phyloP scores from a whole-genome alignment of 2,888 invertebrate species.

The Stegophylla sp. region DNA sequence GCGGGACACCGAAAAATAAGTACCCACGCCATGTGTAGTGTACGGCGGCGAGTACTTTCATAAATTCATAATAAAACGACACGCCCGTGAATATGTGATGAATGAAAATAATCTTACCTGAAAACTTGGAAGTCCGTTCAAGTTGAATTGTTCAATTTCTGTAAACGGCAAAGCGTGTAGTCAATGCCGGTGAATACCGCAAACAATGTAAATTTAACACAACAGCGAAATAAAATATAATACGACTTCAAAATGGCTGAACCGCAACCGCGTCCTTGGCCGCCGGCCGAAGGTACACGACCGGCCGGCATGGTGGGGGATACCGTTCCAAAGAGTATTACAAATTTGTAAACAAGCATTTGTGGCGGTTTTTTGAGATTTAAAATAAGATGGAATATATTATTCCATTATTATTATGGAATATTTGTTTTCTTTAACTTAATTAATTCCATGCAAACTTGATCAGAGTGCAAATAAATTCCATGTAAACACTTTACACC shows the following conservation, averaged over 20 bases:
- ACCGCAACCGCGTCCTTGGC: slow-evolving; percentile 54
- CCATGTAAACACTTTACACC: too few relatives aligned
- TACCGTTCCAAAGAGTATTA: slow-evolving; percentile 48
- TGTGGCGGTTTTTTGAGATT: slow-evolving; percentile 5
- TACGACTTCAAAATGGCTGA: slow-evolving; percentile 56
- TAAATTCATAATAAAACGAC: background rate
- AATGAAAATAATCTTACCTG: slow-evolving; percentile 18
- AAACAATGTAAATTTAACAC: background rate
- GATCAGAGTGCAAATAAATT: too few relatives aligned
- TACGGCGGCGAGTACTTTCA: background rate
- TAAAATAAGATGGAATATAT: background rate
- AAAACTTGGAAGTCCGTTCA: background rate
- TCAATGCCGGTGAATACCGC: slow-evolving; percentile 14
- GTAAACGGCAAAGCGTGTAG: background rate
- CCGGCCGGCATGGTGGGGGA: background rate
- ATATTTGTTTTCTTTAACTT: too few relatives aligned
- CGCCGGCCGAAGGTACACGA: background rate
- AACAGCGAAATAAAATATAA: background rate
- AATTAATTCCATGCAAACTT: too few relatives aligned
- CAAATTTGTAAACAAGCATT: slow-evolving; percentile 43
- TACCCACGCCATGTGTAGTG: background rate
- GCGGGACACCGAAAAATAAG: background rate
- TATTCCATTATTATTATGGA: too few relatives aligned
- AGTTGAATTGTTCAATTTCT: background rate
- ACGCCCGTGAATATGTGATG: background rate